Base-by-base conservation (phyloP, 2,797 vertebrate genomes). In the Hemitrygon akajei region DNA sequence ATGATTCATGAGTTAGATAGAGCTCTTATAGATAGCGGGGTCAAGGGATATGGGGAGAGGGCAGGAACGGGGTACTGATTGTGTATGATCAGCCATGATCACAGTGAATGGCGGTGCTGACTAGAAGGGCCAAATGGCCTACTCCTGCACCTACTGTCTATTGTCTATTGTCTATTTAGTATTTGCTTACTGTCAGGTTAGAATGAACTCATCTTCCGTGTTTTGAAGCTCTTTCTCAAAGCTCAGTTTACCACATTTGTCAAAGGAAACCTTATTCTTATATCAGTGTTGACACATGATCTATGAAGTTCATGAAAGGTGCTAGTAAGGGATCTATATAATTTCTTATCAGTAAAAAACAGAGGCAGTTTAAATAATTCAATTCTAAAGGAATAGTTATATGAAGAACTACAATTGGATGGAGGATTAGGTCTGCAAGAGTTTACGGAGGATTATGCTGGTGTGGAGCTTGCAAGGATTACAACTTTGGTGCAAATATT, bases 391-490 rank as follows among this genome's bases (percentile, higher is more conserved):
- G 14, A 60, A 86, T 86, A n/a, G 11, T 60, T 16, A n/a, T 60
- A 30, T 14, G 58, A 86, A n/a, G 20, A 60, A 27, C 58, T 86
- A 60, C 25, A n/a, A 0, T 12, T 11, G 82, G 30, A 3, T 60
- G 82, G 30, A 60, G 27, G 82, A 86, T 86, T 86, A 86, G 58
- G 27, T 86, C 82, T 86, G 27, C 82, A 60, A n/a, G 82, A 30
- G 11, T 60, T 80, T 58, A 27, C 14, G 30, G 47, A 27, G 10
- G 81, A 58, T 84, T 84, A 84, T 56, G 16, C 6, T 30, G 27
- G 47, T n/a, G 11, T 27, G 22, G 22, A 84, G 40, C 81, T 16
- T 84, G 22, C 16, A 56, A n/a, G 82, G 60, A 86, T 60, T 12
- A 27, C 58, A 60, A 58, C 30, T 86, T 25, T 60, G 25, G 47